A percentile compares a stretch with the other conserved stretches of the same genome.
Conservation (phyloP, 1,140 invertebrate species). For the Pseudomyrmex sp. region DNA sequence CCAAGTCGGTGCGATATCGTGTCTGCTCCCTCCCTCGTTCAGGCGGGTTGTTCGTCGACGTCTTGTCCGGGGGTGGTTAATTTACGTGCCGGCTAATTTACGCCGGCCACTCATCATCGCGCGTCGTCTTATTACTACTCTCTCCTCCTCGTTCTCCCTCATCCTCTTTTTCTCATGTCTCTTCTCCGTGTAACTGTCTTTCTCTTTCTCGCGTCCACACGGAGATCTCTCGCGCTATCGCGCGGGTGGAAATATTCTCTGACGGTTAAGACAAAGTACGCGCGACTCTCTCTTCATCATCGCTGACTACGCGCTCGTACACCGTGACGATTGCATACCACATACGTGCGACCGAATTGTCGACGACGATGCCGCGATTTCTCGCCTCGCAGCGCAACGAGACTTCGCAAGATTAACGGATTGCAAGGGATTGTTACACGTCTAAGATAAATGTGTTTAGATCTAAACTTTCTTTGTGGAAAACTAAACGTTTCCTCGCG, state of each 20-base stretch:
- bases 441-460: not conserved
- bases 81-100: slow-evolving; percentile 80
- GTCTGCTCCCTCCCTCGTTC: slow-evolving; percentile 6
- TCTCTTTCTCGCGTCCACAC: slow-evolving; percentile 1
- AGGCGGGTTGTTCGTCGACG: slow-evolving; percentile 40
- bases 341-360: slow-evolving; percentile 60
- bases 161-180: slow-evolving; percentile 15
- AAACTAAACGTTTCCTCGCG: too few species aligned
- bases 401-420: not conserved
- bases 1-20: slow-evolving; percentile 52
- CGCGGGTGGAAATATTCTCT: slow-evolving; percentile 39
- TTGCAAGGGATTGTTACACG: slow-evolving; percentile 22
- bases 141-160: slow-evolving; percentile 52
- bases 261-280: slow-evolving; percentile 51
- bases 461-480: not conserved
- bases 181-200: not conserved
- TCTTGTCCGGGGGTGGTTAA: slow-evolving; percentile 76
- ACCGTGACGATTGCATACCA: slow-evolving; percentile 58
- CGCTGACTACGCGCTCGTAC: slow-evolving; percentile 37
- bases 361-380: not conserved
- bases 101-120: slow-evolving; percentile 79
- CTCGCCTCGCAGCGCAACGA: slow-evolving; percentile 16
- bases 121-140: slow-evolving; percentile 73
- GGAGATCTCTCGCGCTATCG: slow-evolving; percentile 10
- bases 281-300: slow-evolving; percentile 52